Conservation (phyloP, 2,888 invertebrate species). For the Patella pellucida region DNA sequence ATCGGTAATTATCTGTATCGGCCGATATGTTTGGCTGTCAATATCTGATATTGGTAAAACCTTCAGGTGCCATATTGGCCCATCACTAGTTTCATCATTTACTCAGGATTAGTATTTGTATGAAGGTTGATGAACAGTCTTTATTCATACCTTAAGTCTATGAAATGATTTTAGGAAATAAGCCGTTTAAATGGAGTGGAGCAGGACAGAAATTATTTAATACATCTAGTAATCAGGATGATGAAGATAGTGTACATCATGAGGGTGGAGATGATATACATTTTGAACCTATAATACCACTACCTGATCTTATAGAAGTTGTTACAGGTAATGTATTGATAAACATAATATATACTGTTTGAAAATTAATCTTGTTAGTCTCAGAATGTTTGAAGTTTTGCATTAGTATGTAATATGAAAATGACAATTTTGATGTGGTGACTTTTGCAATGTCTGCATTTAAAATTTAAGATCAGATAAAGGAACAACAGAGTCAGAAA, state of each 20-base stretch:
- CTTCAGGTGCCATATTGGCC: no score
- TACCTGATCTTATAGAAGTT: constrained; percentile 75
- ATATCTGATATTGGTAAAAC: no score
- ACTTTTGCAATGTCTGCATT: neutral
- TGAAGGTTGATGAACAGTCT: no score
- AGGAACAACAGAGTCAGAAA: no score
- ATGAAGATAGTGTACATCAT: constrained; percentile 79
- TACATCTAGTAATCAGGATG: constrained; percentile 4
- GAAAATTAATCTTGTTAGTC: no score
- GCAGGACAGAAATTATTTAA: constrained; percentile 59
- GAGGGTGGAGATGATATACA: constrained; percentile 75
- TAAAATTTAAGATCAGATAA: neutral
- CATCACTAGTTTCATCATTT: no score
- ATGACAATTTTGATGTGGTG: neutral
- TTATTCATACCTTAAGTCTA: no score
- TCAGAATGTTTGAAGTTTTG: no score
- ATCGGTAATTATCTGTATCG: no score
- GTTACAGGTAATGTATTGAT: constrained; percentile 66
- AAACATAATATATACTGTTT: no score
- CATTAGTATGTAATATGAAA: neutral
- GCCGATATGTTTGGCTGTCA: no score
- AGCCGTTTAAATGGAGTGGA: constrained; percentile 61
- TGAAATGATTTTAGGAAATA: constrained; percentile 25
- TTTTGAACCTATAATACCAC: constrained; percentile 79
- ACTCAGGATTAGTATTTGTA: no score